Evolutionary conservation across 2,113 vertebrate species (phyloP).

Genomic region (Tetrax tetrax): DNA sequence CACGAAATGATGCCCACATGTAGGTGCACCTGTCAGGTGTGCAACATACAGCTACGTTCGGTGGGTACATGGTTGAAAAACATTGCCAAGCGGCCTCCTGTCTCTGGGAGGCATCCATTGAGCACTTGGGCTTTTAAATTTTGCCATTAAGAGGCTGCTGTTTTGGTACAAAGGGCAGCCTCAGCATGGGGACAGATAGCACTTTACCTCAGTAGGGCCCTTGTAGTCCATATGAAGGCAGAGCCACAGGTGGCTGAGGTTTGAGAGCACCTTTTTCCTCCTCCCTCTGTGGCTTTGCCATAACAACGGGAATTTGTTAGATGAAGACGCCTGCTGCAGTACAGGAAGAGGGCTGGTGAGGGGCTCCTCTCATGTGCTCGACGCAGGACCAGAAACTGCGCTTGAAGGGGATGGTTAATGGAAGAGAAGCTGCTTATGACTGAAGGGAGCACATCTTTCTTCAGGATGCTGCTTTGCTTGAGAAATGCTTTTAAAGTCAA

Average conservation of each 20-base stretch:
- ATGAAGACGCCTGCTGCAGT: neutral
- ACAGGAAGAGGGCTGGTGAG: neutral
- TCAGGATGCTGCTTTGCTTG: neutral
- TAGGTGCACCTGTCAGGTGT: rapidly evolving
- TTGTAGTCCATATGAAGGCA: neutral
- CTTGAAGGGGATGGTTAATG: constrained; percentile 11
- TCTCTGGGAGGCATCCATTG: neutral
- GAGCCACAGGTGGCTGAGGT: neutral
- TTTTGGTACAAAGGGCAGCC: neutral
- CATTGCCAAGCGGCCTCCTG: rapidly evolving
- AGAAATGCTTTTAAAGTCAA: constrained; percentile 33
- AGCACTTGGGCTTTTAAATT: neutral
- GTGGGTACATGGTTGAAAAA: rapidly evolving
- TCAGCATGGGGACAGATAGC: neutral
- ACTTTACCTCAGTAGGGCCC: constrained; percentile 21
- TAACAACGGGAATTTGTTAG: constrained; percentile 1
- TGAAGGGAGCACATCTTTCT: neutral
- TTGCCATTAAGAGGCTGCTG: neutral
- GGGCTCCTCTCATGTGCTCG: neutral
- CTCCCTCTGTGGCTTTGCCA: neutral
- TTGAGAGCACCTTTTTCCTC: neutral
- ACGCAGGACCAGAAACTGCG: neutral
- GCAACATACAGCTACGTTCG: neutral
- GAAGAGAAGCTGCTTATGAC: neutral
- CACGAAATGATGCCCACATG: rapidly evolving